Evolutionary conservation across 2,113 vertebrate species (phyloP).

Genomic region (Meles meles): DNA sequence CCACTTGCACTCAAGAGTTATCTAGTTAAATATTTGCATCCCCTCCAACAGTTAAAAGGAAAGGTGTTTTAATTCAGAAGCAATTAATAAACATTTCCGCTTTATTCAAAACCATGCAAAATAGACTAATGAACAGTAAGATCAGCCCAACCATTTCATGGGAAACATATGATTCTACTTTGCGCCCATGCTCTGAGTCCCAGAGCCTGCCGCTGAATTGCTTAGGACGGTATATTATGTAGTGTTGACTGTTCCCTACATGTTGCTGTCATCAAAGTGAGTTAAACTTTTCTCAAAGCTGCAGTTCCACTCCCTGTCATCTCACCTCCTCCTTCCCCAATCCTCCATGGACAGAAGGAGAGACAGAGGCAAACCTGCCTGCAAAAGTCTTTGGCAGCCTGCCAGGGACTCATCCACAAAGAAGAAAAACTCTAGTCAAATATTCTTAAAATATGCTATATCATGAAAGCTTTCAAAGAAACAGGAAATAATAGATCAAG

Average conservation of each 20-base stretch:
- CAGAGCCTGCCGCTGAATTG: conserved; percentile 43
- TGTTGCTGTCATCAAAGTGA: conserved; percentile 79
- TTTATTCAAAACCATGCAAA: conserved; percentile 68
- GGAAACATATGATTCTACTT: conserved; percentile 49
- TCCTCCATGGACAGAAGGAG: conserved; percentile 76
- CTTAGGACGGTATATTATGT: conserved; percentile 64
- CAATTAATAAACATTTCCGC: conserved; percentile 69
- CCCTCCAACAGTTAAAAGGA: not conserved
- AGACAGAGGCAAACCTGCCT: conserved; percentile 68
- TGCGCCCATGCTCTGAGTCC: not conserved
- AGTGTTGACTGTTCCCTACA: conserved; percentile 79
- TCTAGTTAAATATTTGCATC: not conserved
- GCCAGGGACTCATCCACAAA: conserved; percentile 72
- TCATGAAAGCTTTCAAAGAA: conserved; percentile 48
- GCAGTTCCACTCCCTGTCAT: conserved; percentile 70
- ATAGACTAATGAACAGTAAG: conserved; percentile 64
- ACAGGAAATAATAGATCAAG: conserved; percentile 62
- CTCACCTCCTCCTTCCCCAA: not conserved
- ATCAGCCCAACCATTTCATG: conserved; percentile 52
- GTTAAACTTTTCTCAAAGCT: conserved; percentile 75
- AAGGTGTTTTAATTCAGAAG: conserved; percentile 66
- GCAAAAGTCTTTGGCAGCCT: conserved; percentile 68
- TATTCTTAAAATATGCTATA: conserved; percentile 59
- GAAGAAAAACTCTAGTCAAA: conserved; percentile 65
- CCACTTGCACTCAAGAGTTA: conserved; percentile 26